Evolutionary conservation across 2,797 vertebrate genomes (phyloP).

Genomic region (Microtus agrestis): DNA sequence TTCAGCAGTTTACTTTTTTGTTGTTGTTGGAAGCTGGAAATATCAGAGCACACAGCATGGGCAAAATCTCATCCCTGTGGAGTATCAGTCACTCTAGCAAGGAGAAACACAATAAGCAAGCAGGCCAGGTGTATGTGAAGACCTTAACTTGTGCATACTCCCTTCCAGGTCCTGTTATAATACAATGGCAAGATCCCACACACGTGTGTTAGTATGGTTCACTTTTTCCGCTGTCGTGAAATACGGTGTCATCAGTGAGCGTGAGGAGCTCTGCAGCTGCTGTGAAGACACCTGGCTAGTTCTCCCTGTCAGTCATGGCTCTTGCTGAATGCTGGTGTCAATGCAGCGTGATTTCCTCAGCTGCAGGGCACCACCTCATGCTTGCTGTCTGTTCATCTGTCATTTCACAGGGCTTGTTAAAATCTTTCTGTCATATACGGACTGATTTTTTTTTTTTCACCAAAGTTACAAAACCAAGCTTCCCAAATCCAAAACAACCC

Average conservation of each 20-base stretch:
- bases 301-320: constrained; percentile 11
- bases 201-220: neutral
- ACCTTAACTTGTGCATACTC: constrained; percentile 23
- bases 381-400: constrained; percentile 15
- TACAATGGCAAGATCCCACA: neutral
- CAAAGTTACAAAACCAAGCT: constrained; percentile 21
- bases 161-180: neutral
- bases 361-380: neutral
- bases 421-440: neutral
- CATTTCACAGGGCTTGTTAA: constrained; percentile 18
- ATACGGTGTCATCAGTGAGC: neutral
- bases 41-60: neutral
- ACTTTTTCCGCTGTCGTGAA: neutral
- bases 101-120: neutral
- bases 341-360: constrained; percentile 5
- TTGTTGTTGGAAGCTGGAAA: neutral
- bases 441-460: constrained; percentile 62
- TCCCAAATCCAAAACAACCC: constrained; percentile 2
- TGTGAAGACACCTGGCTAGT: neutral
- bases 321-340: neutral
- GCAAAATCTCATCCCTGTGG: neutral
- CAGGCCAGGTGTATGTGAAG: constrained; percentile 5
- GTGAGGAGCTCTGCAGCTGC: neutral
- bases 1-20: neutral
- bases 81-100: neutral